A percentile compares a stretch with the other conserved stretches of the same genome.
Evolutionary conservation across 2,888 invertebrate genomes (phyloP).

Genomic region (Dexiosoma caninum): DNA sequence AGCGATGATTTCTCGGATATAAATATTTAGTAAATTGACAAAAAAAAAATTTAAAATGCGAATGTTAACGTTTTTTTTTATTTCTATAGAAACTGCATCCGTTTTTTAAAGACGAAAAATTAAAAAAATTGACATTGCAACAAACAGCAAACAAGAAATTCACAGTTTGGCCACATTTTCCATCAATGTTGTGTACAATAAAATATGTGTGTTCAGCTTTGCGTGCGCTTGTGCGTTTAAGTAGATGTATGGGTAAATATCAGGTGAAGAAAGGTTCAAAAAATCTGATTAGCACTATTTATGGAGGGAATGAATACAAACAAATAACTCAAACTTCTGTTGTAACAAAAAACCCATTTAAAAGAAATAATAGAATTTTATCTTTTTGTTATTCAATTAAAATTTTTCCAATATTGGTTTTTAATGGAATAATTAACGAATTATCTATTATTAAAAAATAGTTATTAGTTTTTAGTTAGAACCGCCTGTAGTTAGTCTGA

Average conservation of each 20-base stretch:
- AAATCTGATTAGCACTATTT: conserved; percentile 38
- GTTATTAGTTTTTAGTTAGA: no score
- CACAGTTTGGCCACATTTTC: no score
- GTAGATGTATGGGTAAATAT: background rate
- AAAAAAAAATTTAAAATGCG: no score
- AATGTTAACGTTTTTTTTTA: no score
- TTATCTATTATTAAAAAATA: background rate
- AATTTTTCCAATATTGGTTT: background rate
- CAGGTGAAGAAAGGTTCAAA: background rate
- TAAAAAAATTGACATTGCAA: conserved; percentile 5
- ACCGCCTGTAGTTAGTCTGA: no score
- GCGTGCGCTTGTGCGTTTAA: no score
- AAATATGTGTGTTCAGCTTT: background rate
- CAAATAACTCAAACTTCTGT: background rate
- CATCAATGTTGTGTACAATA: background rate
- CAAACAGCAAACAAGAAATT: conserved; percentile 10
- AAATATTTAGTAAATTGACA: no score
- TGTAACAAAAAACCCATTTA: background rate
- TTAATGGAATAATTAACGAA: conserved; percentile 8
- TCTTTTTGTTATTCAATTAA: conserved; percentile 26
- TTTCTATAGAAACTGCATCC: no score
- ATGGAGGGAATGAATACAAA: background rate
- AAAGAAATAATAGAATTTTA: background rate
- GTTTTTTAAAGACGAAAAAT: no score
- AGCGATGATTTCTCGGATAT: no score